Evolutionary conservation across 2,797 vertebrate species (phyloP).

Genomic region (Loriculus beryllinus): DNA sequence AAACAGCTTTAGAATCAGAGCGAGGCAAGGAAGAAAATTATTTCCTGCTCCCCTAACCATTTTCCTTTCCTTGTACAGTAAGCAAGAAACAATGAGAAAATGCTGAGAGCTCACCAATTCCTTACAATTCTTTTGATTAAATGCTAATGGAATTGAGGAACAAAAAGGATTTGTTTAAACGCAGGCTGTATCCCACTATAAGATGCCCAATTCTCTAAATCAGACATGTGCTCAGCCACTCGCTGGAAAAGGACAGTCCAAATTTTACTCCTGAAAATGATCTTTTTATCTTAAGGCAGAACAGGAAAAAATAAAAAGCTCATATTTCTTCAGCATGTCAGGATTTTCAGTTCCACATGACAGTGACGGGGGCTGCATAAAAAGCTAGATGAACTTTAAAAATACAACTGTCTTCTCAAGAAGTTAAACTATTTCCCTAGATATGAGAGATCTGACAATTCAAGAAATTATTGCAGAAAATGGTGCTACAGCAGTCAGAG

Average conservation of each 20-base stretch:
- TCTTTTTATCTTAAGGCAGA: constrained; percentile 5
- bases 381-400: constrained; percentile 31
- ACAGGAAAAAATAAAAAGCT: background rate
- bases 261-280: background rate
- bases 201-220: background rate
- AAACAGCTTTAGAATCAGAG: constrained; percentile 59
- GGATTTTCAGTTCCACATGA: constrained; percentile 42
- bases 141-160: background rate
- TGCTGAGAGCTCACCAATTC: background rate
- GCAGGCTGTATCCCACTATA: background rate
- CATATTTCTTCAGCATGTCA: background rate
- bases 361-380: background rate
- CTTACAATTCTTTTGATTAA: background rate
- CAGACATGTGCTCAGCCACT: background rate
- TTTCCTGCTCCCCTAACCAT: constrained; percentile 31
- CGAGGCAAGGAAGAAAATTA: constrained; percentile 3
- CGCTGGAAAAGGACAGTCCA: background rate
- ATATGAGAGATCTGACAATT: constrained; percentile 24
- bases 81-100: constrained; percentile 8
- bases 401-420: constrained; percentile 15
- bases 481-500: background rate
- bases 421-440: constrained; percentile 31
- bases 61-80: constrained; percentile 13
- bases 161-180: background rate
- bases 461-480: constrained; percentile 48